Evolutionary conservation across 2,888 invertebrate species (phyloP).

Genomic region (Ferrisia virgata): DNA sequence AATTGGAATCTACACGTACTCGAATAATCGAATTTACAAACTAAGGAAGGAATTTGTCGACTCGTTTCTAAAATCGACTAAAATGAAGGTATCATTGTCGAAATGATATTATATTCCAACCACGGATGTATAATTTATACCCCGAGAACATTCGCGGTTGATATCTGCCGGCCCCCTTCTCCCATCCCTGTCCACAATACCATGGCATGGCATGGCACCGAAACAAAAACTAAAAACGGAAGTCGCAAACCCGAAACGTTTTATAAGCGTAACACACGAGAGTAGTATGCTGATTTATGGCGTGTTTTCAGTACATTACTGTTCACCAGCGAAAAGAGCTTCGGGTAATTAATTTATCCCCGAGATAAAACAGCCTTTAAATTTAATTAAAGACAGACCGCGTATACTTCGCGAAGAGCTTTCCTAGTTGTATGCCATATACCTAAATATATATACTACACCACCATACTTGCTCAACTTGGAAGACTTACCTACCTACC

Average conservation of each 20-base stretch:
- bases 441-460: background rate
- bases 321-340: conserved; percentile 32
- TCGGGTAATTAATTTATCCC: conserved; percentile 41
- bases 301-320: conserved; percentile 20
- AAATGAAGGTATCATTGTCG: conserved; percentile 25
- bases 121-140: conserved; percentile 25
- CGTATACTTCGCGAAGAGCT: conserved; percentile 16
- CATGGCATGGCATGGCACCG: too few relatives aligned
- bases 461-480: background rate
- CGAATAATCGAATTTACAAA: too few relatives aligned
- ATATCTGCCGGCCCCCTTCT: too few relatives aligned
- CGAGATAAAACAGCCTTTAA: conserved; percentile 36
- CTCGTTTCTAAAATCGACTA: background rate
- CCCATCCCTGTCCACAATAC: too few relatives aligned
- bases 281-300: conserved; percentile 34
- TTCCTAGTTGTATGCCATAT: background rate
- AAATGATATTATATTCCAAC: conserved; percentile 18
- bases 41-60: background rate
- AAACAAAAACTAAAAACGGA: conserved; percentile 31
- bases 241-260: conserved; percentile 26
- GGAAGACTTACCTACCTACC: too few relatives aligned
- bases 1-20: too few relatives aligned
- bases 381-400: conserved; percentile 40
- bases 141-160: background rate
- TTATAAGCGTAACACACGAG: conserved; percentile 32